phyloP scores from a whole-genome alignment of 2,888 invertebrate species.

The Chorisops tibialis region DNA sequence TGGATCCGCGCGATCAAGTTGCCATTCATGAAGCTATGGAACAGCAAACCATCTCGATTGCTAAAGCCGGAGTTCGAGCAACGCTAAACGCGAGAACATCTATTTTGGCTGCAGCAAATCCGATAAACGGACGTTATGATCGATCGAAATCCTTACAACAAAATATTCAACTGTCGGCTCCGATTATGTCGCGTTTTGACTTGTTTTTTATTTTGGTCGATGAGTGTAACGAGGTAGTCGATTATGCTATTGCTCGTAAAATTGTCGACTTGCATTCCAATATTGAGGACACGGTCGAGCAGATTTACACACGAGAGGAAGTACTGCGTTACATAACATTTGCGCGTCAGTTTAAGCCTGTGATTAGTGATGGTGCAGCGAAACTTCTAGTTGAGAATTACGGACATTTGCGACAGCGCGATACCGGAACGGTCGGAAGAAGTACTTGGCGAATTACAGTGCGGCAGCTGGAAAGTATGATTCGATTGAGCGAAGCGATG shows the following conservation, averaged over 20 bases:
- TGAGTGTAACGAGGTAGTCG: conserved; percentile 91
- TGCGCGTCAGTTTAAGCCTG: conserved; percentile 91
- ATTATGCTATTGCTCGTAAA: conserved; percentile 94
- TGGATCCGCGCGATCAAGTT: conserved; percentile 96
- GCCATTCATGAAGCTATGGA: conserved; percentile 99
- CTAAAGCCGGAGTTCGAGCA: conserved; percentile 96
- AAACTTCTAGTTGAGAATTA: conserved; percentile 86
- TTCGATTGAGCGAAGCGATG: conserved; percentile 93
- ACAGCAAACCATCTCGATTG: conserved; percentile 98
- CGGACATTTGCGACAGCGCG: conserved; percentile 78
- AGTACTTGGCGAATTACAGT: conserved; percentile 96
- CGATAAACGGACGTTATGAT: conserved; percentile 95
- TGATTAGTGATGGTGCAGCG: conserved; percentile 76
- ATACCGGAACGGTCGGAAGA: conserved; percentile 65
- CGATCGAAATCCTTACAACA: conserved; percentile 89
- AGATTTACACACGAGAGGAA: conserved; percentile 83
- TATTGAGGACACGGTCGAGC: conserved; percentile 73
- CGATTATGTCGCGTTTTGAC: conserved; percentile 99
- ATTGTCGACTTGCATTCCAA: conserved; percentile 93
- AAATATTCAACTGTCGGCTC: conserved; percentile 89
- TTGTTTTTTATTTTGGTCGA: conserved; percentile 97
- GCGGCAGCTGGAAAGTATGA: conserved; percentile 90
- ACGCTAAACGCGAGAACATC: conserved; percentile 97
- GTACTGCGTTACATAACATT: conserved; percentile 94
- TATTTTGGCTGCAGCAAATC: conserved; percentile 97